Evolutionary conservation across 64 coral and sea anemone species (phyloP).

Genomic region (Orbicella faveolata): DNA sequence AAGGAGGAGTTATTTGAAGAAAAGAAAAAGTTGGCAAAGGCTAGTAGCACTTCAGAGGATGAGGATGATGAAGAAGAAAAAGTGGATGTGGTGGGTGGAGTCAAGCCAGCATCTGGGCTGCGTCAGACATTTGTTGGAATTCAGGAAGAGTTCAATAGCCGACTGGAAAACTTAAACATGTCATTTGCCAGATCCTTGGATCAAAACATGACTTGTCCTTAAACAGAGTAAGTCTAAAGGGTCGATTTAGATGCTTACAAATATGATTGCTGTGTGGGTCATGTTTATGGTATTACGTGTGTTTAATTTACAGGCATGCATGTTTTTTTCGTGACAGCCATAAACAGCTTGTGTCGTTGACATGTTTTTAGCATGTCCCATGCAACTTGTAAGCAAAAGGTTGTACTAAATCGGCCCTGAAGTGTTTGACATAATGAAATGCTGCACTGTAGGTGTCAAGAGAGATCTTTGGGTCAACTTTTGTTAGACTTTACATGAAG

Average conservation of each 20-base stretch:
- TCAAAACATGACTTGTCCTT: conserved; percentile 33
- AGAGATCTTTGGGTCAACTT: background rate
- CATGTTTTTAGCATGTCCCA: too few relatives aligned
- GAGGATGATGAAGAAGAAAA: conserved; percentile 36
- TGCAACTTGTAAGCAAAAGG: too few relatives aligned
- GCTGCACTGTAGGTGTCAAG: background rate
- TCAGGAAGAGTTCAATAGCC: conserved; percentile 82
- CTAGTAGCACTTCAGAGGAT: background rate
- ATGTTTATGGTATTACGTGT: too few relatives aligned
- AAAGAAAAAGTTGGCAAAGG: conserved; percentile 10
- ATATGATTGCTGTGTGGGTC: too few relatives aligned
- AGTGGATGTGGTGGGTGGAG: conserved; percentile 47
- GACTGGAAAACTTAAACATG: conserved; percentile 74
- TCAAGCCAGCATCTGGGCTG: conserved; percentile 51
- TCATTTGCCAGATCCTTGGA: conserved; percentile 78
- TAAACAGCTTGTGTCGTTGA: too few relatives aligned
- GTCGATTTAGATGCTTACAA: background rate
- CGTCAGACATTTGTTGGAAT: conserved; percentile 74
- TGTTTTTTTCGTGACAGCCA: too few relatives aligned
- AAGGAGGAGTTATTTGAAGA: conserved; percentile 17
- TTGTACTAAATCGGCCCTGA: too few relatives aligned
- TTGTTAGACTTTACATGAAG: too few relatives aligned
- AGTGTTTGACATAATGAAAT: too few relatives aligned
- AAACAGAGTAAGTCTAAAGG: background rate
- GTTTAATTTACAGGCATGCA: too few relatives aligned